A percentile compares a stretch with the other conserved stretches of the same genome.
phyloP scores from a whole-genome alignment of 2,797 vertebrate genomes.

The Ispidina picta region DNA sequence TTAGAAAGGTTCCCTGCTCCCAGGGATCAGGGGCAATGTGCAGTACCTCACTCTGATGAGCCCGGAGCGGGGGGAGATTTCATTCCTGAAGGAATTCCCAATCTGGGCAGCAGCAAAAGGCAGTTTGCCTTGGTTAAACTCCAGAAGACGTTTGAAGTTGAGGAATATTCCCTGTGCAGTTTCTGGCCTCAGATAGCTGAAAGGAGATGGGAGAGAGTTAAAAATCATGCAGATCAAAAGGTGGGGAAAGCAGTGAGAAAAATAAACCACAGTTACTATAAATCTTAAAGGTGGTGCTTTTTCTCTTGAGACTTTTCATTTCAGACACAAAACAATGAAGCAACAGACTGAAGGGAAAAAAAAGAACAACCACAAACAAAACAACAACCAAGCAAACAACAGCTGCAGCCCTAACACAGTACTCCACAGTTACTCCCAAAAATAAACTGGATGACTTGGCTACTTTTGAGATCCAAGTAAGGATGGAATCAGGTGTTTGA shows the following conservation, averaged over 20 bases:
- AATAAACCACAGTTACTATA: background rate
- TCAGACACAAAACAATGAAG: background rate
- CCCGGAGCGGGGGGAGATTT: slow-evolving; percentile 97
- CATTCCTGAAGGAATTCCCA: slow-evolving; percentile 97
- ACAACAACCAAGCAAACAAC: background rate
- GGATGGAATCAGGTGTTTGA: background rate
- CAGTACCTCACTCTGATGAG: slow-evolving; percentile 95
- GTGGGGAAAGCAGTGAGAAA: background rate
- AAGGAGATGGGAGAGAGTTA: background rate
- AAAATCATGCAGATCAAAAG: background rate
- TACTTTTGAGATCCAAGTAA: background rate
- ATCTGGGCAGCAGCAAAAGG: slow-evolving; percentile 99
- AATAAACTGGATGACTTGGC: background rate
- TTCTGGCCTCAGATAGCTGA: slow-evolving; percentile 96
- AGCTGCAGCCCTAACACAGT: background rate
- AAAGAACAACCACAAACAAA: background rate
- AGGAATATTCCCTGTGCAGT: slow-evolving; percentile 99
- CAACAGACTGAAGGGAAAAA: background rate
- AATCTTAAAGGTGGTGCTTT: background rate
- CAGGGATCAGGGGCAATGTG: background rate
- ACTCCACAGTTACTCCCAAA: background rate
- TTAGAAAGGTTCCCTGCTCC: background rate
- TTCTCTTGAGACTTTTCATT: background rate
- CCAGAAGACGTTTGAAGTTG: slow-evolving; percentile 97
- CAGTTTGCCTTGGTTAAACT: slow-evolving; percentile 98